These are phyloP conservation scores for Gymnarchus niloticus DNA, from an alignment of 2,113 vertebrate species.

Conservation along the genomic window DNA sequence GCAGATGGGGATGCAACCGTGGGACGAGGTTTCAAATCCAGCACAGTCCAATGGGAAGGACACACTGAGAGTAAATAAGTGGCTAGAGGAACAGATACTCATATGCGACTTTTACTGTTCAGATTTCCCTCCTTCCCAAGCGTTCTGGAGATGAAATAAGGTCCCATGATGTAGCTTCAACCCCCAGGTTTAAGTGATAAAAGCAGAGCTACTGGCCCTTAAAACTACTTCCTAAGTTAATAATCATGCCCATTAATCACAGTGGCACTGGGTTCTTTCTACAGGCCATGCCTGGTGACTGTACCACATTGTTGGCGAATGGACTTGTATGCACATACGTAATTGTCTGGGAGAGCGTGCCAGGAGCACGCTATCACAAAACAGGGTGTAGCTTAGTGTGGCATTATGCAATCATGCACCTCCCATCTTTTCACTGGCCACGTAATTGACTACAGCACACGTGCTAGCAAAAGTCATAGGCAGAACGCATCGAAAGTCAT, in stretches of 20 bases:
- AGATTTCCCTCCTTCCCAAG: conserved; percentile 31
- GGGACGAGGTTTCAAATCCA: not conserved
- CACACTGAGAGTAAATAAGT: too few relatives aligned
- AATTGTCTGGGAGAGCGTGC: not conserved
- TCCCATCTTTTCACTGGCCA: not conserved
- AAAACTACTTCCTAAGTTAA: conserved; percentile 66
- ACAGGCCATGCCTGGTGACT: conserved; percentile 57
- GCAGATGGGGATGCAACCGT: not conserved
- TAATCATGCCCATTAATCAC: conserved; percentile 81
- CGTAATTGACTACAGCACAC: not conserved
- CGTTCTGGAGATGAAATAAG: conserved; percentile 40
- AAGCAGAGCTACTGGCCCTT: conserved; percentile 63
- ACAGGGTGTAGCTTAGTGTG: too few relatives aligned
- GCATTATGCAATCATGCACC: not conserved
- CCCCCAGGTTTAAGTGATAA: conserved; percentile 65
- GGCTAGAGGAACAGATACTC: too few relatives aligned
- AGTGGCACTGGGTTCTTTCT: conserved; percentile 46
- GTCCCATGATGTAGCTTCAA: conserved; percentile 49
- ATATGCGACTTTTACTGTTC: conserved; percentile 31
- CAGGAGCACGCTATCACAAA: too few relatives aligned
- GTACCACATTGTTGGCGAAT: conserved; percentile 43
- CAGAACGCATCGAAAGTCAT: not conserved
- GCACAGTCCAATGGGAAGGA: conserved; percentile 15
- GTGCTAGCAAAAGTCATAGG: too few relatives aligned
- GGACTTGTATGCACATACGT: not conserved